These are phyloP conservation scores for Psylliodes chrysocephalus DNA, from an alignment of 2,888 invertebrate genomes.

Conservation along the genomic window DNA sequence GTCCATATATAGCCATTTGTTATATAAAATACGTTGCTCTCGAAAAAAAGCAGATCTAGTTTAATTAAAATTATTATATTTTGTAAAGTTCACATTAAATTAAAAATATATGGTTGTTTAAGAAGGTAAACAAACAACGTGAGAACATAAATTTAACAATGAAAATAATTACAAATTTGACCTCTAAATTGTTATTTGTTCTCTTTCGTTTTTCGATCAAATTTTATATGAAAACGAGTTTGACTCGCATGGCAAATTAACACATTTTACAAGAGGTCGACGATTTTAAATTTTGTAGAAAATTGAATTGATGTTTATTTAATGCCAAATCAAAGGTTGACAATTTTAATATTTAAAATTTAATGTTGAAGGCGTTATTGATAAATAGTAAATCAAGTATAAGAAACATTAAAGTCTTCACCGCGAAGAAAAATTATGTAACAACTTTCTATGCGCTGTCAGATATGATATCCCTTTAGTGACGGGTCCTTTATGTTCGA, in stretches of 20 bases:
- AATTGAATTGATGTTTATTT: too few relatives aligned
- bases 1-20: not conserved
- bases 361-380: too few relatives aligned
- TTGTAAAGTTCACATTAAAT: too few relatives aligned
- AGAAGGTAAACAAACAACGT: not conserved
- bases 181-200: not conserved
- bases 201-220: slow-evolving; percentile 1
- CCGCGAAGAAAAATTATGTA: not conserved
- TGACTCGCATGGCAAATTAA: not conserved
- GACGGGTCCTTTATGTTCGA: slow-evolving; percentile 12
- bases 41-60: not conserved
- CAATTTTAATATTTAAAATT: too few relatives aligned
- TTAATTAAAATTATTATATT: not conserved
- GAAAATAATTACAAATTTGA: not conserved
- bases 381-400: too few relatives aligned
- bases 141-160: not conserved
- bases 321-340: too few relatives aligned
- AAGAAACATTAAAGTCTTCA: not conserved
- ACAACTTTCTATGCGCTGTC: slow-evolving; percentile 1
- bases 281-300: not conserved
- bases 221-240: not conserved
- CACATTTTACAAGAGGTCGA: not conserved
- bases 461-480: slow-evolving; percentile 6
- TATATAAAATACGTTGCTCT: not conserved
- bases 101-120: not conserved